Evolutionary conservation across 2,888 invertebrate species (phyloP), one percentile per base, ranked within the genome.

Genomic region (Serripes groenlandicus): DNA sequence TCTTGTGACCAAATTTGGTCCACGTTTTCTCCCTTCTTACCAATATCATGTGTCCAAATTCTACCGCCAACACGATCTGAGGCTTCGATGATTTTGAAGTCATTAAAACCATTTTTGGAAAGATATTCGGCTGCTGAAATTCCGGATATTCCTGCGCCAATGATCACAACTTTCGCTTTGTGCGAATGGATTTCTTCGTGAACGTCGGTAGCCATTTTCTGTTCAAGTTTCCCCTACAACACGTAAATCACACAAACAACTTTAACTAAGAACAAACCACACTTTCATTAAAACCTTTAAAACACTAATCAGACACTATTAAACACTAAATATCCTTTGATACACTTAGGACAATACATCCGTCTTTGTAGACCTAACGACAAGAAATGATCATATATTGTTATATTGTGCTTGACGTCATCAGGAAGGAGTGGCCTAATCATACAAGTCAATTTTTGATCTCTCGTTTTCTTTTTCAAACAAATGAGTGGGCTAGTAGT

Each of bases 131-230:
- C 94, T n/a, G 93, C 91, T 11, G 92, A 89, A 74, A 94, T 89
- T 28, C 94, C 94, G 54, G 94, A 83, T 72, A 94, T 93, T 23
- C 94, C 94, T 70, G 92, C 94, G 34, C 94, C 94, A 64, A 94
- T 91, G 60, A 94, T 92, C 30, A 93, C 75, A 75, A 93, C 88
- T 91, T 92, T 92, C 34, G 92, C 79, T 72, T 76, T 70, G 49
- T 64, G 62, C 23, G 30, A 56, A 32, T 66, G 37, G 66, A 42
- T 66, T 66, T 42, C 66, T 64, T 83, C 81, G 49, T 78, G 83
- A 54, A 83, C 86, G 80, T 81, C 83, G 78, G 86, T 81, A 66
- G 83, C 83, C 83, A 83, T 86, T 78, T 74, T 81, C 23, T n/a
- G 18, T 64, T 21, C 52, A 42, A 5, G 26, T 7, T 52, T 32